These are phyloP conservation scores for Butorides virescens DNA, from an alignment of 2,113 vertebrate species.

Conservation along the genomic window DNA sequence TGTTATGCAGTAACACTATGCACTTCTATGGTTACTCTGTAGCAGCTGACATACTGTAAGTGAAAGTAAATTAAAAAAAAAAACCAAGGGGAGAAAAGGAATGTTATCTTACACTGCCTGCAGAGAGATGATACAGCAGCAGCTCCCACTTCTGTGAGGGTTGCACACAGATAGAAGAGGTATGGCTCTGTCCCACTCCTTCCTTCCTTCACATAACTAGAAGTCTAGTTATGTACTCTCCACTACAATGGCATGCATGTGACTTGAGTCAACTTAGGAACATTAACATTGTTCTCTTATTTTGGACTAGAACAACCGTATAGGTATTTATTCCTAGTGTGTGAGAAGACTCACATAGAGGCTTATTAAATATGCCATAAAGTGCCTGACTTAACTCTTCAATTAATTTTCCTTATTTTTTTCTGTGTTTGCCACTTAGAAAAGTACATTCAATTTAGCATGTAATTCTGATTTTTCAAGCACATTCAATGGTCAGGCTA, in stretches of 20 bases:
- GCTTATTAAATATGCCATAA: not conserved
- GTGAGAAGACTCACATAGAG: not conserved
- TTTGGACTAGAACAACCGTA: not conserved
- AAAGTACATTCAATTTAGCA: not conserved
- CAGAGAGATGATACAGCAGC: not conserved
- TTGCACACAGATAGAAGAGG: not conserved
- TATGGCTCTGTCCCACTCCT: not conserved
- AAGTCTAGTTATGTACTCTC: not conserved
- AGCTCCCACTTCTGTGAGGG: not conserved
- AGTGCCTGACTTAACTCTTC: not conserved
- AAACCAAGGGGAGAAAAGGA: not conserved
- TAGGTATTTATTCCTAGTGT: not conserved
- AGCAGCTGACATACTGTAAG: not conserved
- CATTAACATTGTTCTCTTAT: not conserved
- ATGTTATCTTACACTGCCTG: not conserved
- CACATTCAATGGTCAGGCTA: not conserved
- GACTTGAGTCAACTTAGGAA: not conserved
- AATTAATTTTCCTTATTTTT: not conserved
- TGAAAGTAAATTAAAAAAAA: not conserved
- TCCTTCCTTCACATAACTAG: not conserved
- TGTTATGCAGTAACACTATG: not conserved
- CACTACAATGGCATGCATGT: not conserved
- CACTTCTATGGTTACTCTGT: not conserved
- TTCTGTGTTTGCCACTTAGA: not conserved
- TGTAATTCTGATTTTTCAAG: not conserved